Evolutionary conservation across 2,113 vertebrate genomes (phyloP), one percentile per base, ranked within the genome.

Genomic region (Barnardius zonarius): DNA sequence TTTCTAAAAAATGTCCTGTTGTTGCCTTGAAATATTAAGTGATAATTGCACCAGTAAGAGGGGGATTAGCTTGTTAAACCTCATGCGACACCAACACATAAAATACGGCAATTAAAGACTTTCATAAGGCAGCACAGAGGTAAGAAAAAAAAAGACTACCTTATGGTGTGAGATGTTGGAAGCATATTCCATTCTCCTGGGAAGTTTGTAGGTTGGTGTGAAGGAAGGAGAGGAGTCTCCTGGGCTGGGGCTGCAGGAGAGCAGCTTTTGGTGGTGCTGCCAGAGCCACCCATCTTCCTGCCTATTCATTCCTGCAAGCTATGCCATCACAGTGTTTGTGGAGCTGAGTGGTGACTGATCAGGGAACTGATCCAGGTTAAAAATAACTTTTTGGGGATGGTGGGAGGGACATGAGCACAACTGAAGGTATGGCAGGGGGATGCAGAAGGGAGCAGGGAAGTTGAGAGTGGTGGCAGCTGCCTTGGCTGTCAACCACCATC

Each of bases 1-100:
- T 93, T 90, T 95, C 81, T 78, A 83, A 90, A 94, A 84, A 90
- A 92, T 82, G 66, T 95, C 81, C 66, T 92, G 51, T 66, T 88
- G 72, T 82, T 96, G 80, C 73, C 52, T 84, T 96, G 93, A 93
- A 93, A 86, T 91, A 91, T 62, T 92, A 84, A 80, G 96, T 93
- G 88, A 84, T 93, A 95, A 93, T 51, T 90, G 61, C 31, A 41
- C 35, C 83, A 86, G 28, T 55, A 69, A 78, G 49, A 63, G 74
- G 62, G 39, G 48, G 37, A 90, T 95, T 90, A 91, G 84, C 41
- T 92, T 74, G 82, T 93, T 94, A 92, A 93, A 92, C 6, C 57
- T 62, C 25, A 13, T 79, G 35, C 18, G 31, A 87, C 85, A 93
- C 62, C 67, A 79, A 43, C 33, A 59, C 55, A 68, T 30, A 72